Percentiles rank a stretch among this genome's conserved stretches.
Conservation (phyloP, 2,888 invertebrate genomes). For the Muscina levida region DNA sequence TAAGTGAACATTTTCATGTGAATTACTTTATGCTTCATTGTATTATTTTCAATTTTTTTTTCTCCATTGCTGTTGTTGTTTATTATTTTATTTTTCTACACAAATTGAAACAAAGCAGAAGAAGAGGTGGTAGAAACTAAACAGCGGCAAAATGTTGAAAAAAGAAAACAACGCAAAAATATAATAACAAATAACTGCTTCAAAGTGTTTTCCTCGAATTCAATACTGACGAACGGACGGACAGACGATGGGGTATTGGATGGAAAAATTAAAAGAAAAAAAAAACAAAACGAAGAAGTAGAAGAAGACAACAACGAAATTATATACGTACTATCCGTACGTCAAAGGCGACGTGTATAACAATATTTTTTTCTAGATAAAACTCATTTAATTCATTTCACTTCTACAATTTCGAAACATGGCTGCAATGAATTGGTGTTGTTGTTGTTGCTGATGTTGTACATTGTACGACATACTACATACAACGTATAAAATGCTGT, state of each 20-base stretch:
- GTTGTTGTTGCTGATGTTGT: background rate
- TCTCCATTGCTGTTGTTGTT: no score
- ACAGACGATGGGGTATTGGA: background rate
- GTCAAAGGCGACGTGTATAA: constrained; percentile 14
- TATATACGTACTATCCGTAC: no score
- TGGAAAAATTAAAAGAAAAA: background rate
- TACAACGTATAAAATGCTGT: background rate
- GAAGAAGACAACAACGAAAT: background rate
- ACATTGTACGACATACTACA: background rate
- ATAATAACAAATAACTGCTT: constrained; percentile 6
- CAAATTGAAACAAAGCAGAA: no score
- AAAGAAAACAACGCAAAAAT: constrained; percentile 7
- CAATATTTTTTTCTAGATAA: constrained; percentile 42
- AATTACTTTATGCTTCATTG: constrained; percentile 5
- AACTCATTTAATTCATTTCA: constrained; percentile 48
- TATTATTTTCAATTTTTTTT: background rate
- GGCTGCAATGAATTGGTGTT: constrained; percentile 12
- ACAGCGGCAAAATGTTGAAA: background rate
- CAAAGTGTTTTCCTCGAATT: constrained; percentile 13
- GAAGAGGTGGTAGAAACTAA: background rate
- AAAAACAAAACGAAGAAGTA: constrained; percentile 2
- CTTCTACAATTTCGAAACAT: constrained; percentile 6
- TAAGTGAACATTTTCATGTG: constrained; percentile 10
- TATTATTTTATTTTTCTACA: background rate
- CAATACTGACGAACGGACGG: background rate